These are phyloP conservation scores for Aurelia coerulea DNA, from an alignment of 30 jellyfish, hydroid and myxozoan genomes.

Conservation along the genomic window DNA sequence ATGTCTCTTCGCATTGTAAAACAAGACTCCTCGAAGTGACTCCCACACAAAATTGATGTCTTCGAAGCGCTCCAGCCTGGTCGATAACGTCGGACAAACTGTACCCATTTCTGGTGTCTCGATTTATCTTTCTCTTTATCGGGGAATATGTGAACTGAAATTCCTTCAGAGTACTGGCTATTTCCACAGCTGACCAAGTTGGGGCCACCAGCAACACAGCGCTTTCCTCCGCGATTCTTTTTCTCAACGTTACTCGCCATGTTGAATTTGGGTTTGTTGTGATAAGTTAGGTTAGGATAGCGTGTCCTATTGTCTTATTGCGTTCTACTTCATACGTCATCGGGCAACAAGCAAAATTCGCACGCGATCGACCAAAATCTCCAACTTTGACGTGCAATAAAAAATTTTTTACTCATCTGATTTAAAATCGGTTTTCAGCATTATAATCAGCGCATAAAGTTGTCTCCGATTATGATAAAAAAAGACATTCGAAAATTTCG, in stretches of 20 bases:
- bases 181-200: conserved; percentile 43
- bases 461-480: conserved; percentile 12
- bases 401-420: neutral
- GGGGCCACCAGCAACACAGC: conserved; percentile 73
- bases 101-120: conserved; percentile 41
- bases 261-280: neutral
- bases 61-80: conserved; percentile 26
- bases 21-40: conserved; percentile 33
- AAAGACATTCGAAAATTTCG: conserved; percentile 9
- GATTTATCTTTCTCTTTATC: conserved; percentile 21
- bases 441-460: conserved; percentile 5
- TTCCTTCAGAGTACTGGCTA: conserved; percentile 39
- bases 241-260: conserved; percentile 31
- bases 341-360: conserved; percentile 17
- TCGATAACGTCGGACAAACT: conserved; percentile 52
- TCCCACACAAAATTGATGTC: conserved; percentile 17
- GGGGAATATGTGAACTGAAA: conserved; percentile 48
- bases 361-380: conserved; percentile 26
- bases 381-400: conserved; percentile 28
- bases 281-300: conserved; percentile 17
- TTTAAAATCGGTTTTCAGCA: conserved; percentile 14
- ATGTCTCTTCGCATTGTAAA: conserved; percentile 28
- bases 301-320: neutral
- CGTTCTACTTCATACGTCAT: conserved; percentile 29
- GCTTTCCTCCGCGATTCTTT: conserved; percentile 41